These are phyloP conservation scores for Drosophila barbarae DNA, from an alignment of 2,888 invertebrate genomes.

Conservation along the genomic window DNA sequence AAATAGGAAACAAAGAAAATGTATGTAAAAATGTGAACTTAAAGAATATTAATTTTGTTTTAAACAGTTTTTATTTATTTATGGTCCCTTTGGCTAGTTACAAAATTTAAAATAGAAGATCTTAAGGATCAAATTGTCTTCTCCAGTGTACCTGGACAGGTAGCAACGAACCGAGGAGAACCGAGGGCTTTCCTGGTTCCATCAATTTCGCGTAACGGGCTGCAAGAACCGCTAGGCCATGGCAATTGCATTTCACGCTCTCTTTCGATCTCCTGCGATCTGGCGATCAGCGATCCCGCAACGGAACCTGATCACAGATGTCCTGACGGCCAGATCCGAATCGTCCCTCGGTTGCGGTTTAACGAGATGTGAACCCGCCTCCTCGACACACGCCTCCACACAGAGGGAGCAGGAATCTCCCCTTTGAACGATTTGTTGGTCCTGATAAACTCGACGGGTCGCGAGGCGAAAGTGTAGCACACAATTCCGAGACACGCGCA, in stretches of 20 bases:
- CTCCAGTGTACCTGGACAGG: slow-evolving; percentile 27
- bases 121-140: not conserved
- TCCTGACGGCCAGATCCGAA: slow-evolving; percentile 62
- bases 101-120: not conserved
- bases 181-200: slow-evolving; percentile 28
- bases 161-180: slow-evolving; percentile 22
- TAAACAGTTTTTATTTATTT: not conserved
- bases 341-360: slow-evolving; percentile 73
- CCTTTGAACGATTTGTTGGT: slow-evolving; percentile 28
- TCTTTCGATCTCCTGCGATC: slow-evolving; percentile 18
- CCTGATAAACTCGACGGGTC: slow-evolving; percentile 35
- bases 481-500: slow-evolving; percentile 61
- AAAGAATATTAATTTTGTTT: not conserved
- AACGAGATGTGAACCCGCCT: slow-evolving; percentile 75
- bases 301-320: slow-evolving; percentile 72
- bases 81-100: not conserved
- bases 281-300: slow-evolving; percentile 21
- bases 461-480: slow-evolving; percentile 66
- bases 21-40: too few relatives aligned
- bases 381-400: slow-evolving; percentile 60
- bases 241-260: slow-evolving; percentile 66
- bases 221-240: slow-evolving; percentile 56
- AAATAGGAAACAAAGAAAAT: not conserved
- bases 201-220: slow-evolving; percentile 68
- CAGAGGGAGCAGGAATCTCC: slow-evolving; percentile 21